Percentiles rank a stretch among this genome's conserved stretches.
Evolutionary conservation across 2,113 vertebrate species (phyloP).

Genomic region (Mugil cephalus): DNA sequence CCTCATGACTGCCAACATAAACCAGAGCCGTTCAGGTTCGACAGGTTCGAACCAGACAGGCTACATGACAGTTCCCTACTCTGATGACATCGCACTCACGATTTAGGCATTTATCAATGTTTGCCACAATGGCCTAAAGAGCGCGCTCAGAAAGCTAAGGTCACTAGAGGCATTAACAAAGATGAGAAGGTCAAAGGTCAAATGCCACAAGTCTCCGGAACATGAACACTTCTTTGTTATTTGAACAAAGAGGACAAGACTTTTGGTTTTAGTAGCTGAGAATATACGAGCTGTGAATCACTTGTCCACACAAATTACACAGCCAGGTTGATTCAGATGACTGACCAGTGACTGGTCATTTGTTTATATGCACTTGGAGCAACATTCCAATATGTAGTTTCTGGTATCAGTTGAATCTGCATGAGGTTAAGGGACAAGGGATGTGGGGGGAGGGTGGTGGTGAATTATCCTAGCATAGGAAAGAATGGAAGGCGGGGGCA

Average conservation of each 20-base stretch:
- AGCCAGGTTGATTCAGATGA: neutral
- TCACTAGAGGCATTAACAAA: neutral
- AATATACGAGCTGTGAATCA: neutral
- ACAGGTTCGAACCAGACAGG: slow-evolving; percentile 23
- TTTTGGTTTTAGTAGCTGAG: neutral
- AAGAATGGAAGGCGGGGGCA: neutral
- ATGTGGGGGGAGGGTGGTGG: too few species aligned
- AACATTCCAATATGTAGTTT: too few species aligned
- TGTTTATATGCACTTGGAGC: neutral
- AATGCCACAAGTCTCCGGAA: slow-evolving; percentile 5
- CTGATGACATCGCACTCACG: neutral
- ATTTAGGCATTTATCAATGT: slow-evolving; percentile 4
- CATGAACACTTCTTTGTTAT: slow-evolving; percentile 13
- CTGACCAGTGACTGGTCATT: neutral
- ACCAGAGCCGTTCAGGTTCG: neutral
- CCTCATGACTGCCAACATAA: slow-evolving; percentile 11
- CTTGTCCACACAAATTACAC: neutral
- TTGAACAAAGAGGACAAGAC: slow-evolving; percentile 13
- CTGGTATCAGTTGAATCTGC: neutral
- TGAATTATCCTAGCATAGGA: neutral
- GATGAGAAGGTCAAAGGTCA: slow-evolving; percentile 11
- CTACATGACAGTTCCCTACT: slow-evolving; percentile 6
- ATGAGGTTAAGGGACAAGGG: too few species aligned
- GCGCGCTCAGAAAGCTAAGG: neutral
- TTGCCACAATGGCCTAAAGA: neutral